Percentiles rank a stretch among this genome's conserved stretches.
These are phyloP conservation scores for Hippocampus comes DNA, from an alignment of 2,113 vertebrate species.

Conservation along the genomic window DNA sequence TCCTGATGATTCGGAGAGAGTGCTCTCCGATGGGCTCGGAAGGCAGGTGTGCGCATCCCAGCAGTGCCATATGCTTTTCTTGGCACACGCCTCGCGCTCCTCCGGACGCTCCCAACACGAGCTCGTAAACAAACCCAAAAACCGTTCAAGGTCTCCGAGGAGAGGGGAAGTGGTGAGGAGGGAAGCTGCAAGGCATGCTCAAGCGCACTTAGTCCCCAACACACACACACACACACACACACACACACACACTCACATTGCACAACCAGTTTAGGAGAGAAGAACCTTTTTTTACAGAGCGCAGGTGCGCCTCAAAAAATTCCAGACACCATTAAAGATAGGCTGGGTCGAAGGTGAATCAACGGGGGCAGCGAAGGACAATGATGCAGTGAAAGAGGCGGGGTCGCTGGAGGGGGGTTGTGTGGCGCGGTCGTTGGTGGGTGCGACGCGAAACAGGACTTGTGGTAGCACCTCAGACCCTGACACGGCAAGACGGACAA, in stretches of 20 bases:
- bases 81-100: conserved; percentile 59
- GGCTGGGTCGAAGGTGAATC: conserved; percentile 64
- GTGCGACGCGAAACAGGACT: conserved; percentile 24
- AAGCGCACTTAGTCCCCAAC: too few relatives aligned
- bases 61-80: conserved; percentile 72
- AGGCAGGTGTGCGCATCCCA: conserved; percentile 66
- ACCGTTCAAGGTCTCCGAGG: conserved; percentile 69
- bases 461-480: conserved; percentile 25
- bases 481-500: background rate
- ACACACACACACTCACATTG: conserved; percentile 17
- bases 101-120: conserved; percentile 63
- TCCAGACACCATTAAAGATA: conserved; percentile 66
- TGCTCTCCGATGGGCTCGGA: conserved; percentile 47
- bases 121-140: conserved; percentile 69
- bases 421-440: conserved; percentile 34
- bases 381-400: conserved; percentile 40
- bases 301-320: conserved; percentile 60
- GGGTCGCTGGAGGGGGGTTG: conserved; percentile 38
- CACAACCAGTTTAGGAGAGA: conserved; percentile 21
- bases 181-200: background rate
- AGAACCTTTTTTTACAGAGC: conserved; percentile 28
- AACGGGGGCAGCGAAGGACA: conserved; percentile 50
- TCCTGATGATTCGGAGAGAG: conserved; percentile 62
- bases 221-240: conserved; percentile 21
- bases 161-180: conserved; percentile 34